These are phyloP conservation scores for Takifugu flavidus DNA, from an alignment of 2,113 vertebrate species.

Conservation along the genomic window DNA sequence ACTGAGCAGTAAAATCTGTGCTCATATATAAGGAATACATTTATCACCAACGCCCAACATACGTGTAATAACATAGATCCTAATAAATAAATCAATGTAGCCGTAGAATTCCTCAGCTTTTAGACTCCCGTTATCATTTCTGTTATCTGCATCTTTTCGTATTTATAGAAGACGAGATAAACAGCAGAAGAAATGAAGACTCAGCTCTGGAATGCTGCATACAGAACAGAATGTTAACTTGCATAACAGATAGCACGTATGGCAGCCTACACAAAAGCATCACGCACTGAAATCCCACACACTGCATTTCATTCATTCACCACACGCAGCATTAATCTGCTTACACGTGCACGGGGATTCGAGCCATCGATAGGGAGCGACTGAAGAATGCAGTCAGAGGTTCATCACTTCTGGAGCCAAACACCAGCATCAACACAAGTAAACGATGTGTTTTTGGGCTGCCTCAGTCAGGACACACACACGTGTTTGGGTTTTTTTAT, in stretches of 20 bases:
- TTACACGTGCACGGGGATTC: conserved; percentile 1
- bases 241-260: conserved; percentile 40
- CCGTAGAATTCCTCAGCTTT: no score
- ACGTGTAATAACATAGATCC: no score
- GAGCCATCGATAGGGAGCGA: conserved; percentile 16
- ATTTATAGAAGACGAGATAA: no score
- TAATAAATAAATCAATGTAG: no score
- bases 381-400: not conserved
- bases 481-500: not conserved
- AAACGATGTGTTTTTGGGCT: not conserved
- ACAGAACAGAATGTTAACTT: conserved; percentile 26
- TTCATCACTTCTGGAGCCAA: not conserved
- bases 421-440: not conserved
- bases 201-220: not conserved
- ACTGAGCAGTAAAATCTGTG: no score
- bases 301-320: not conserved
- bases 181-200: no score
- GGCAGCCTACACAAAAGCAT: conserved; percentile 40
- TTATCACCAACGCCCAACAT: no score
- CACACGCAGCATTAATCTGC: conserved; percentile 21
- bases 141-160: no score
- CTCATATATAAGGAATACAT: no score
- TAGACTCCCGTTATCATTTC: no score
- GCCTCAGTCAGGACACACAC: not conserved
- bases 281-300: conserved; percentile 48